Conservation (phyloP, 2,797 vertebrate species). For the Esox lucius region DNA sequence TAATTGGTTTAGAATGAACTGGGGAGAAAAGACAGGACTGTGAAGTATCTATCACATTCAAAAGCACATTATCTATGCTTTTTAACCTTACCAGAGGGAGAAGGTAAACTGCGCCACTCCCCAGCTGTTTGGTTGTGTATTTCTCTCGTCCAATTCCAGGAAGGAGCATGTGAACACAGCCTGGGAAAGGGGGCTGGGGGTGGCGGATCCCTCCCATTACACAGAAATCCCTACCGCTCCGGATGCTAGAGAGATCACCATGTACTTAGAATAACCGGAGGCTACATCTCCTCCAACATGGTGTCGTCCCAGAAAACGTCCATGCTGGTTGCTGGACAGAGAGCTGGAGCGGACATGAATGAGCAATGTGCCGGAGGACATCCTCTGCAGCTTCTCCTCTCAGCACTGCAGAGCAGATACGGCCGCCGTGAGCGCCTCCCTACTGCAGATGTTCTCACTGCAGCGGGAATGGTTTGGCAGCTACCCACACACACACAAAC, state of each 20-base stretch:
- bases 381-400: slow-evolving; percentile 40
- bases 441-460: slow-evolving; percentile 48
- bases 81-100: slow-evolving; percentile 18
- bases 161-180: background rate
- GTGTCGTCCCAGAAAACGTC: slow-evolving; percentile 6
- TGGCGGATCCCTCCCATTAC: no score
- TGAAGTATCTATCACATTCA: background rate
- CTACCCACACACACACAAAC: slow-evolving; percentile 9
- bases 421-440: slow-evolving; percentile 65
- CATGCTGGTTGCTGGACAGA: slow-evolving; percentile 4
- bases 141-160: slow-evolving; percentile 20
- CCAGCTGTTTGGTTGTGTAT: slow-evolving; percentile 29
- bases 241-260: background rate
- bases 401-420: slow-evolving; percentile 55
- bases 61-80: slow-evolving; percentile 3
- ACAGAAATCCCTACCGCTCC: no score
- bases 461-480: slow-evolving; percentile 49
- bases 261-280: slow-evolving; percentile 24
- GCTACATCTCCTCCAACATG: slow-evolving; percentile 13
- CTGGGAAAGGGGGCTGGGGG: slow-evolving; percentile 15
- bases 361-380: slow-evolving; percentile 24
- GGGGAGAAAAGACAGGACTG: background rate
- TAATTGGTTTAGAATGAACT: slow-evolving; percentile 1
- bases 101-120: slow-evolving; percentile 31
- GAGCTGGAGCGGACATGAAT: slow-evolving; percentile 5